Evolutionary conservation across 1,140 invertebrate species (phyloP), one percentile per base, ranked within the genome.

Genomic region (Monochamus saltuarius): DNA sequence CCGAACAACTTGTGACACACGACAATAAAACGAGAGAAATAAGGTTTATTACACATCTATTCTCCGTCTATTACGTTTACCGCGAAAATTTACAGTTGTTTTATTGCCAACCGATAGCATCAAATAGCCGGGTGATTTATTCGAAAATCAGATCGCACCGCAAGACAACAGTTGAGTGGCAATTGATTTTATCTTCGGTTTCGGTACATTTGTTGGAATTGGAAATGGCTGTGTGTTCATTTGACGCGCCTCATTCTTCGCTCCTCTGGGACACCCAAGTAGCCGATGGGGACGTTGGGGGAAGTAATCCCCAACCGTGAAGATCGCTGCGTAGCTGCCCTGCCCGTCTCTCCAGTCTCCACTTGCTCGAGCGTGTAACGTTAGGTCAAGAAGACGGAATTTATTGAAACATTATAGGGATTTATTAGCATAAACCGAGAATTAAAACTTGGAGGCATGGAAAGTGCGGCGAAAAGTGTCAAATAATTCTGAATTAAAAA

Each of bases 101-200:
- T 51, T 49, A 59, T 50, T 37, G 47, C 34, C 22, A 22, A 29
- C 17, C 8, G 56, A 59, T 40, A 59, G 35, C 45, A 49, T 59
- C 56, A 59, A 53, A 35, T 29, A 43, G 49, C 16, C 19, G 49
- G 22, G 51, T 56, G 53, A 61, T 61, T 61, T 61, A 61, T 61
- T 56, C 37, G 45, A 54, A 54, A 54, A 61, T 51, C 58, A 60
- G 40, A 54, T 55, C 19, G 10, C 22, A 34, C 55, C 45, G 35
- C 42, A 54, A 50, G 38, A 29, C 55, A 51, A 51, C 50, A 62
- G 53, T 59, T 46, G 39, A 63, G 56, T 63, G 62, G 51, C 57
- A 64, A 64, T 64, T 64, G 62, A 64, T 60, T 64, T 60, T 64
- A 64, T 64, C 62, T 59, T 50, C 57, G 62, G 62, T 64, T 60